Conservation (phyloP, 2,113 vertebrate genomes). For the Elachura formosa region DNA sequence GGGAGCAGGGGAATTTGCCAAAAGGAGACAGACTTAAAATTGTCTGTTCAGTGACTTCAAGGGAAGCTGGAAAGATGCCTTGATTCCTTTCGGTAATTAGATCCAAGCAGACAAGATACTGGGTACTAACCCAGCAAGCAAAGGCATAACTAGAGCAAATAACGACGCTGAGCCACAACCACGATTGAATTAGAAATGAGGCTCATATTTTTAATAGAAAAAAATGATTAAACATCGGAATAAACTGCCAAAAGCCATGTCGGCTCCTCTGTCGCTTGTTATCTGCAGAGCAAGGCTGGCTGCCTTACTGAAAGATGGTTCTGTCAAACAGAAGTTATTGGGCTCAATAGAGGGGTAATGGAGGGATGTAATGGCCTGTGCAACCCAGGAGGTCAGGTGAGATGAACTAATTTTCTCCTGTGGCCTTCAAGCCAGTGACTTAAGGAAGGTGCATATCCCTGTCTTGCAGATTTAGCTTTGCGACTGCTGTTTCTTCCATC, state of each 20-base stretch:
- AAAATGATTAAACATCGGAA: conserved; percentile 55
- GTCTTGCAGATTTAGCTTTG: background rate
- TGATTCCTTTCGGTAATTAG: conserved; percentile 17
- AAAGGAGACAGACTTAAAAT: conserved; percentile 2
- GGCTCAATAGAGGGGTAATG: conserved; percentile 9
- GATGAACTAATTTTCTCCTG: conserved; percentile 37
- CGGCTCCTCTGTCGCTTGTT: conserved; percentile 12
- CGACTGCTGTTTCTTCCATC: fast-evolving
- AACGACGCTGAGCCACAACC: conserved; percentile 11
- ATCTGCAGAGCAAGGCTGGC: conserved; percentile 44
- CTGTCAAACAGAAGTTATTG: conserved; percentile 36
- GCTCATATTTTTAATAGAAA: conserved; percentile 58
- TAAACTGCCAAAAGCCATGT: conserved; percentile 34
- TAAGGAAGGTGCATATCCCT: background rate
- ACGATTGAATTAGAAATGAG: conserved; percentile 45
- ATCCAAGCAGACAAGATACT: background rate
- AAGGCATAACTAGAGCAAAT: conserved; percentile 29
- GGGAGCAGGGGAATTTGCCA: background rate
- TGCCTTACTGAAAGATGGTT: conserved; percentile 41
- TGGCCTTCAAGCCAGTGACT: conserved; percentile 17
- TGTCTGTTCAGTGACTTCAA: background rate
- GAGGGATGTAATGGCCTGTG: conserved; percentile 31
- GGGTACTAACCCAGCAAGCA: conserved; percentile 17
- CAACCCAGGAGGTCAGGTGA: conserved; percentile 39
- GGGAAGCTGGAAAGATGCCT: conserved; percentile 27